Base-by-base conservation (phyloP, 2,113 vertebrate genomes). In the Cervus canadensis region DNA sequence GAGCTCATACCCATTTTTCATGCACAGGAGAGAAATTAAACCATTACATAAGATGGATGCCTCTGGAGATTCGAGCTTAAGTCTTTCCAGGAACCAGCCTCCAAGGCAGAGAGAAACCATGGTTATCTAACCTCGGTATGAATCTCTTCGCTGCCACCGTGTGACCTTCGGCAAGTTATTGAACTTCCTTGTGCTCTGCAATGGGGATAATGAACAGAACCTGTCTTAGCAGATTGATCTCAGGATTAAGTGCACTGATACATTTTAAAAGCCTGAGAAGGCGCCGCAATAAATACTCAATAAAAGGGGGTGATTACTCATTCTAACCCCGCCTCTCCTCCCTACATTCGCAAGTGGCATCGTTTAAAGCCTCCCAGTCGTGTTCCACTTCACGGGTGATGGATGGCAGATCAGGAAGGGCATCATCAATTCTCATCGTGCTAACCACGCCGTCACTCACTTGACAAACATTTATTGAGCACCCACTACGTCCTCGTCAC, bases 391-490 rank as follows among this genome's bases (percentile, higher is more conserved):
- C 74, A 28, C 2, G 64, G 57, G 60, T 97, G 98, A 98, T 52
- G 91, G 91, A 98, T 96, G 97, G 64, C 57, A 60, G 86, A 93
- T 93, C 85, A 62, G 56, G 96, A 96, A 93, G 96, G 95, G n/a
- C 59, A 8, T 45, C 97, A 97, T 98, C 95, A 94, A 97, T 98
- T 56, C 93, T 97, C 94, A 93, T 81, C 0, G 1, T 43, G 62
- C 82, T 95, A 91, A 91, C 97, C 96, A 86, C 2, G 76, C 83
- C 33, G 96, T 96, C 97, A 89, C 86, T 98, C 97, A 97, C 60
- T 59, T 83, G 91, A 97, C 95, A 97, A 97, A 97, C 96, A 94
- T 95, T 97, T 97, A 97, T 54, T 89, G 96, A 98, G 96, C 94
- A 94, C 56, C 92, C 95, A 96, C 95, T 91, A 94, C 3, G 0